Conservation (phyloP, 92 coral and sea anemone species). For the Galaxea fascicularis region DNA sequence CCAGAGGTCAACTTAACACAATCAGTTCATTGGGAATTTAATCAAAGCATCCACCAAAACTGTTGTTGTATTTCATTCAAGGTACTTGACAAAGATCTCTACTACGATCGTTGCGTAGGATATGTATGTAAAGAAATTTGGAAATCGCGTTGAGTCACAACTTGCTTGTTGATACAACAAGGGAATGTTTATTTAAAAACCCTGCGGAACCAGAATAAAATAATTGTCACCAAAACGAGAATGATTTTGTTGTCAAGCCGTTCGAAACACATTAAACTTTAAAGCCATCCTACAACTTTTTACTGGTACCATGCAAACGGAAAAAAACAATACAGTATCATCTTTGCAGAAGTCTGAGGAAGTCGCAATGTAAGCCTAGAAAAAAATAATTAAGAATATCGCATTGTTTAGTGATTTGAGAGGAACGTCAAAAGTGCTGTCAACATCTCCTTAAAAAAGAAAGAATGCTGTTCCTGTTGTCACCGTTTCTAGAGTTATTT, state of each 20-base stretch:
- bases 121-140: too few relatives aligned
- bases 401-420: too few relatives aligned
- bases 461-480: not conserved
- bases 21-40: too few relatives aligned
- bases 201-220: constrained; percentile 10
- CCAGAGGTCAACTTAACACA: too few relatives aligned
- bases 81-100: too few relatives aligned
- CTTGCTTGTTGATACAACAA: not conserved
- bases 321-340: not conserved
- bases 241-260: not conserved
- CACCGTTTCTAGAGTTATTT: not conserved
- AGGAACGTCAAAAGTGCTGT: constrained; percentile 4
- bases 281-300: not conserved
- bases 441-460: not conserved
- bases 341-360: not conserved
- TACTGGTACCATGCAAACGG: not conserved
- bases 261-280: not conserved
- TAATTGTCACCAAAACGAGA: not conserved
- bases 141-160: not conserved
- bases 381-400: too few relatives aligned
- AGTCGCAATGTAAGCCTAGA: too few relatives aligned
- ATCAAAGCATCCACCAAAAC: too few relatives aligned
- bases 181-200: not conserved
- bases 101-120: too few relatives aligned
- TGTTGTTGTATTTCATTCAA: too few relatives aligned